These are phyloP conservation scores for Porites rus DNA, from an alignment of 92 coral and sea anemone genomes.

Conservation along the genomic window DNA sequence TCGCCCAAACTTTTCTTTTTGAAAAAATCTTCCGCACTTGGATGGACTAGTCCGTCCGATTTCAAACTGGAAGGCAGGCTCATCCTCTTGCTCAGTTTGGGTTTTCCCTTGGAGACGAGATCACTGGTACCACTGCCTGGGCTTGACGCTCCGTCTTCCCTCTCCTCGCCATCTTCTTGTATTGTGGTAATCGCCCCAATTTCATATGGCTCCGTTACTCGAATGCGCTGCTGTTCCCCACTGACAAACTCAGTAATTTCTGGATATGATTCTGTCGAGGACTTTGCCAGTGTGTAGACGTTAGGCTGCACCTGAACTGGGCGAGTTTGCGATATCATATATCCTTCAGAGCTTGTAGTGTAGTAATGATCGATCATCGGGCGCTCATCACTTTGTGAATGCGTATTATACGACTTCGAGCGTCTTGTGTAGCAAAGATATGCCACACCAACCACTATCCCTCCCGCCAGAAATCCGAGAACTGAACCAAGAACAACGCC, in stretches of 20 bases:
- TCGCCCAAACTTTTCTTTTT: slow-evolving; percentile 42
- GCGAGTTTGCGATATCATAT: slow-evolving; percentile 69
- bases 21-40: slow-evolving; percentile 70
- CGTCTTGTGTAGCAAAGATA: slow-evolving; percentile 63
- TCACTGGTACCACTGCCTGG: slow-evolving; percentile 25
- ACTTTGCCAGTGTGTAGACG: slow-evolving; percentile 68
- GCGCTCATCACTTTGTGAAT: slow-evolving; percentile 46
- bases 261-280: slow-evolving; percentile 50
- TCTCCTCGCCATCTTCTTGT: slow-evolving; percentile 53
- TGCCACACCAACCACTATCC: slow-evolving; percentile 61
- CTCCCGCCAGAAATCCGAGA: slow-evolving; percentile 84
- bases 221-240: slow-evolving; percentile 67
- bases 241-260: slow-evolving; percentile 57
- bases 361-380: slow-evolving; percentile 74
- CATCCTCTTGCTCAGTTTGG: slow-evolving; percentile 57
- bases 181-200: slow-evolving; percentile 56
- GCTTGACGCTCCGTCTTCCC: slow-evolving; percentile 31
- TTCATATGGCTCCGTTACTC: slow-evolving; percentile 75
- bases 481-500: slow-evolving; percentile 83
- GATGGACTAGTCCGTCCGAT: slow-evolving; percentile 63
- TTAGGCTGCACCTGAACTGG: slow-evolving; percentile 88
- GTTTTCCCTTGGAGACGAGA: slow-evolving; percentile 32
- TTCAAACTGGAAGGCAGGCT: slow-evolving; percentile 71
- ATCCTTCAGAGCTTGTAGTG: slow-evolving; percentile 51
- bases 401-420: slow-evolving; percentile 59